These are phyloP conservation scores for Hyphantria cunea DNA, from an alignment of 1,140 invertebrate species.

Conservation along the genomic window DNA sequence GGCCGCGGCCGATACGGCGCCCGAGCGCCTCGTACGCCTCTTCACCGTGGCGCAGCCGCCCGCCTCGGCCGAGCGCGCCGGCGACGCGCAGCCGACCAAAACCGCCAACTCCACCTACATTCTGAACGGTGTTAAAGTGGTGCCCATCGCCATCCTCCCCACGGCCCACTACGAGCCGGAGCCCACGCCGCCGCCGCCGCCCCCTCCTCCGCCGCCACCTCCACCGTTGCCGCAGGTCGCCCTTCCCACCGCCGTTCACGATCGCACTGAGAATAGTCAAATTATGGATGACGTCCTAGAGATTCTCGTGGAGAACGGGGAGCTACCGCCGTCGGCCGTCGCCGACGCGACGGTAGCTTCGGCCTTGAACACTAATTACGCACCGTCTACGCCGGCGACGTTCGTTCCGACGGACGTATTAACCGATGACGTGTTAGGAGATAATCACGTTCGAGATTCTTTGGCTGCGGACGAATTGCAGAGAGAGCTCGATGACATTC, in stretches of 20 bases:
- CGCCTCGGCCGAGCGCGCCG: conserved; percentile 29
- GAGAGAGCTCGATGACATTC: conserved; percentile 68
- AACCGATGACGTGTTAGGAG: conserved; percentile 59
- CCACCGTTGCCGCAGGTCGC: conserved; percentile 58
- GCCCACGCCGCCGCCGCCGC: conserved; percentile 71
- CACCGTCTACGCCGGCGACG: conserved; percentile 45
- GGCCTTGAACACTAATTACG: conserved; percentile 49
- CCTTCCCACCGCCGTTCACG: conserved; percentile 69
- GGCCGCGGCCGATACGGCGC: conserved; percentile 50
- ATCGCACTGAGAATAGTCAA: conserved; percentile 81
- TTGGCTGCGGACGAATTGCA: conserved; percentile 66
- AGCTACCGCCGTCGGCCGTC: conserved; percentile 93
- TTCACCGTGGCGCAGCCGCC: conserved; percentile 60
- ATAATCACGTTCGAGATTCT: conserved; percentile 56
- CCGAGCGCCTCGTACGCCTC: conserved; percentile 59
- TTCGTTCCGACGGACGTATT: conserved; percentile 61
- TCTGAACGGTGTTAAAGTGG: conserved; percentile 77
- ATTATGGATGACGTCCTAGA: conserved; percentile 97
- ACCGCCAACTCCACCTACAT: conserved; percentile 60
- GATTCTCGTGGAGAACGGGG: conserved; percentile 96
- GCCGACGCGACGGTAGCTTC: conserved; percentile 47
- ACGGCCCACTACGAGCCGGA: conserved; percentile 60
- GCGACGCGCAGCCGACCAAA: conserved; percentile 46
- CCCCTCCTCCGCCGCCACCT: conserved; percentile 78
- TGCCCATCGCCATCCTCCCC: conserved; percentile 74